These are phyloP conservation scores for Furcifer pardalis DNA, from an alignment of 2,797 vertebrate genomes.

Conservation along the genomic window DNA sequence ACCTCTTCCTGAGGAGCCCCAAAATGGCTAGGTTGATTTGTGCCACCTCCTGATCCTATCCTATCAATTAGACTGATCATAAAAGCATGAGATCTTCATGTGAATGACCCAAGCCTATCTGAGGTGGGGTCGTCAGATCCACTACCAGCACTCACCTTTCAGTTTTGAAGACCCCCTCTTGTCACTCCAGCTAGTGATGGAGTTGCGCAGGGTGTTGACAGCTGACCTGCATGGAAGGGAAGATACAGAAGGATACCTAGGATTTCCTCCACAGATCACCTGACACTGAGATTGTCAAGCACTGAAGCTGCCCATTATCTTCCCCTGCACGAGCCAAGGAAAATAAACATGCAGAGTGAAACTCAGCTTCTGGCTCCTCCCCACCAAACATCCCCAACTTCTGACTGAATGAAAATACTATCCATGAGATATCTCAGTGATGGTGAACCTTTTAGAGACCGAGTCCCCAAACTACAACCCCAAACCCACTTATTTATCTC, in stretches of 20 bases:
- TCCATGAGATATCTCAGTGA: no score
- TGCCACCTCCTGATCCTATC: neutral
- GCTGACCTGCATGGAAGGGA: slow-evolving; percentile 50
- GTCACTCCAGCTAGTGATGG: slow-evolving; percentile 28
- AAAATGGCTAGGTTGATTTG: neutral
- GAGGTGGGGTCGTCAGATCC: neutral
- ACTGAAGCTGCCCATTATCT: neutral
- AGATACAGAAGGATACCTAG: neutral
- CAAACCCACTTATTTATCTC: no score
- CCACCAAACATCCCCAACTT: neutral
- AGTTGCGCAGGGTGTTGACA: slow-evolving; percentile 60
- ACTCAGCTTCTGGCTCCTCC: neutral
- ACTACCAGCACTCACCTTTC: neutral
- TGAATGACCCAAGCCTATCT: neutral
- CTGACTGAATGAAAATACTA: neutral
- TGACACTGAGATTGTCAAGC: neutral
- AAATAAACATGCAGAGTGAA: neutral
- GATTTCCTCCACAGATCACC: neutral
- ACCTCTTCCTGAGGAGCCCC: neutral
- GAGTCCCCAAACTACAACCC: no score
- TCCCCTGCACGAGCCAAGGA: neutral
- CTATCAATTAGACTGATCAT: no score
- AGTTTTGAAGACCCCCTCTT: neutral
- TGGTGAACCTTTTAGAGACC: no score
- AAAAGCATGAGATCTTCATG: neutral